These are phyloP conservation scores for Tauraco hartlaubi DNA, from an alignment of 2,797 vertebrate genomes.

Conservation along the genomic window DNA sequence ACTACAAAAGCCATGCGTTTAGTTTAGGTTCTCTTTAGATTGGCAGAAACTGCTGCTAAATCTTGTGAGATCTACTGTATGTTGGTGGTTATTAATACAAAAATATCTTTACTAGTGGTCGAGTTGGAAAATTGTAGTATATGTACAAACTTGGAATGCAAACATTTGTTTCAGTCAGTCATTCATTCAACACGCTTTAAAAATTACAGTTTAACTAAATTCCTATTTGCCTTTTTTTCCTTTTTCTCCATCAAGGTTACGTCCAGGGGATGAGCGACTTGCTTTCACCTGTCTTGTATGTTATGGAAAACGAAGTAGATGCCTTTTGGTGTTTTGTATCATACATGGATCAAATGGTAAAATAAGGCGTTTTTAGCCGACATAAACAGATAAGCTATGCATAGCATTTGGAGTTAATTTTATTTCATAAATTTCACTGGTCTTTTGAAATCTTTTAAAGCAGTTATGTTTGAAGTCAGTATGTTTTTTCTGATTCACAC, in stretches of 20 bases:
- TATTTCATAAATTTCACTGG: not conserved
- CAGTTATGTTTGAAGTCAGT: not conserved
- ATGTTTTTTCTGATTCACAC: not conserved
- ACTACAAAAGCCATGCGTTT: not conserved
- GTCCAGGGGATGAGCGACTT: conserved; percentile 98
- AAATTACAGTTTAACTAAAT: not conserved
- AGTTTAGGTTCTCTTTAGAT: not conserved
- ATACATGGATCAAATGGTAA: conserved; percentile 97
- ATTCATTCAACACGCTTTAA: not conserved
- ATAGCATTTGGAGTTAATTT: not conserved
- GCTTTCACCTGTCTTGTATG: conserved; percentile 93
- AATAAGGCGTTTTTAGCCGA: not conserved
- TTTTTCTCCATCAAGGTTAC: conserved; percentile 84
- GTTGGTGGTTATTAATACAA: not conserved
- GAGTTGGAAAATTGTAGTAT: not conserved
- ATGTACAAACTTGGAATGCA: not conserved
- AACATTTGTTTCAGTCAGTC: not conserved
- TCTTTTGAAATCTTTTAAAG: not conserved
- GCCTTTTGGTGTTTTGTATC: conserved; percentile 97
- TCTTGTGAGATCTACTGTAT: not conserved
- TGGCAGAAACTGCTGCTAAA: not conserved
- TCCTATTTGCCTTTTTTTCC: not conserved
- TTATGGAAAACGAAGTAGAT: conserved; percentile 97
- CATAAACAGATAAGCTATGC: not conserved
- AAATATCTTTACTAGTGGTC: not conserved